A percentile compares a stretch with the other conserved stretches of the same genome.
Conservation (phyloP, 2,888 invertebrate genomes). For the Meandrusa payeni region DNA sequence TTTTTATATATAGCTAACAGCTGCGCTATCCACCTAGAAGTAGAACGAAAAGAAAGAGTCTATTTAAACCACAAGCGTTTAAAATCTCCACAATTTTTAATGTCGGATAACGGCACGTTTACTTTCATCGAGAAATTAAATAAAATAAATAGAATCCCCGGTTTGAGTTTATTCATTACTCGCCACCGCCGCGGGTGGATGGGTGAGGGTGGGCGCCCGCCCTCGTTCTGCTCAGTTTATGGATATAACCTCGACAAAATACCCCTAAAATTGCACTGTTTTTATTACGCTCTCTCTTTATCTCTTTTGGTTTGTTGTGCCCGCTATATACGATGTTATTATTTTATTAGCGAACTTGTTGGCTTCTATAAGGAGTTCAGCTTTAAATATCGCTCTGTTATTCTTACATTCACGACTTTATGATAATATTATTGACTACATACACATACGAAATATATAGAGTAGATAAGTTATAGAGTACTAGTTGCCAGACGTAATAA, state of each 20-base stretch:
- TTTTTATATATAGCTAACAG: too few species aligned
- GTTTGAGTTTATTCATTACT: conserved; percentile 80
- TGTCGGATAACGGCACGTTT: conserved; percentile 49
- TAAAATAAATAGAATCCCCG: conserved; percentile 68
- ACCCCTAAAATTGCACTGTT: conserved; percentile 81
- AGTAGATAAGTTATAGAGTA: too few species aligned
- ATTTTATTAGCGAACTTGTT: conserved; percentile 66
- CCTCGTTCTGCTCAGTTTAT: conserved; percentile 65
- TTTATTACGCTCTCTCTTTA: conserved; percentile 79
- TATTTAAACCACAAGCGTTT: conserved; percentile 1
- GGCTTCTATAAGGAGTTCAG: conserved; percentile 25
- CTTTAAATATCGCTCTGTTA: conserved; percentile 20
- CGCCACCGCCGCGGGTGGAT: conserved; percentile 57
- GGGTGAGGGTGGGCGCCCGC: conserved; percentile 36
- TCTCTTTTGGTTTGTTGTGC: conserved; percentile 76
- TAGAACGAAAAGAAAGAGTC: too few species aligned
- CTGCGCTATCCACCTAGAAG: too few species aligned
- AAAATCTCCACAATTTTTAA: conserved; percentile 21
- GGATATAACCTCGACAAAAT: conserved; percentile 81
- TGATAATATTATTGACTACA: too few species aligned
- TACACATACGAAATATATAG: too few species aligned
- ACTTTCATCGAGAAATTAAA: conserved; percentile 72
- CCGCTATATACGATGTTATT: conserved; percentile 72
- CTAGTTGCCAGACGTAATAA: too few species aligned
- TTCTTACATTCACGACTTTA: conserved; percentile 11